Base-by-base conservation (phyloP, 2,888 invertebrate species). In the Cerceris rybyensis region DNA sequence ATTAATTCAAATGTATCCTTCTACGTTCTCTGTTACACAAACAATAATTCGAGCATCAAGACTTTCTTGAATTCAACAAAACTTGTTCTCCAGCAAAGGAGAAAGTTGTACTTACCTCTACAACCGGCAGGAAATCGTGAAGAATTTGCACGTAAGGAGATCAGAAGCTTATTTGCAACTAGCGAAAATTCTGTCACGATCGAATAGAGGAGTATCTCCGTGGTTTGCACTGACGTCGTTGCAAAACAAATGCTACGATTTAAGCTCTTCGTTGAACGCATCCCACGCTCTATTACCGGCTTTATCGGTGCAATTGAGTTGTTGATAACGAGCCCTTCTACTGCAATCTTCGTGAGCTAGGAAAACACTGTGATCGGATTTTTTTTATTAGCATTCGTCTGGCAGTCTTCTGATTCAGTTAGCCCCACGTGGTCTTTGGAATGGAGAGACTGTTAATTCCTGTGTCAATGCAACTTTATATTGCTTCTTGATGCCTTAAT, bases 311-410 rank as follows among this genome's bases (percentile, higher is more conserved):
- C 50, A 67, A 52, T 42, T 42, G 28, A 8, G 50, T 54, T 55
- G 55, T 66, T 67, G 79, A 79, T 79, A 79, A 77, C 50, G 39
- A 28, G 13, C 14, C 52, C 0, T 9, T 41, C 9, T 42, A 17
- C 8, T 54, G 50, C 68, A 69, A 66, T 71, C 61, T 42, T 49
- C 49, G 52, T 55, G 17, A 9, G 7, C 7, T 28, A 28, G 28
- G 28, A 39, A 63, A 54, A n/a, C 61, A 11, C 16, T 55, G 9
- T 9, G 11, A 57, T 57, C 57, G 16, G 0, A 13, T 7, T 7
- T 13, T 7, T 50, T 14, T 66, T 75, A 75, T 72, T 60, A 55
- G 17, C 28, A 1, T 2, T 28, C 4, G 28, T 28, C 28, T 28
- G 28, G 28, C 28, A 28, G 28, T 4, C 28, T 28, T 28, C 28